phyloP scores from a whole-genome alignment of 2,888 invertebrate genomes.

The Diabrotica balteata region DNA sequence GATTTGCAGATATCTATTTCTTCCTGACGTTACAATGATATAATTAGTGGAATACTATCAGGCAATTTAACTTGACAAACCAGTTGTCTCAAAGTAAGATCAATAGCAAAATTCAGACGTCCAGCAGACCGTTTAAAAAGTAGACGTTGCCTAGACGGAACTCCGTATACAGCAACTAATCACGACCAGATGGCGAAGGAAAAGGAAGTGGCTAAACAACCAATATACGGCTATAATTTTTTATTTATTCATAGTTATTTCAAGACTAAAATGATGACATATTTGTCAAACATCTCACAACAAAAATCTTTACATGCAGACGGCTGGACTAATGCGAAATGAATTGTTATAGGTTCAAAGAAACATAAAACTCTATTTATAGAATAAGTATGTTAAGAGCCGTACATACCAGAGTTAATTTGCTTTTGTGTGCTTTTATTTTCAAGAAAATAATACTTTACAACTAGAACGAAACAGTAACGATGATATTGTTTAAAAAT shows the following conservation, averaged over 20 bases:
- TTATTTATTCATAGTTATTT: neutral
- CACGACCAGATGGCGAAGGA: conserved; percentile 27
- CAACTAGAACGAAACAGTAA: too few species aligned
- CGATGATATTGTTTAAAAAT: too few species aligned
- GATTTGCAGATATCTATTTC: conserved; percentile 1
- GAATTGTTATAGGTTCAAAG: too few species aligned
- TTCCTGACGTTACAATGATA: conserved; percentile 9
- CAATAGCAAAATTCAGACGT: conserved; percentile 35
- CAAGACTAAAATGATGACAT: too few species aligned
- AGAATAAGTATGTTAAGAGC: too few species aligned
- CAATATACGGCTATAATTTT: neutral
- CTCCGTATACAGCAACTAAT: conserved; percentile 36
- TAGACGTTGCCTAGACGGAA: conserved; percentile 39
- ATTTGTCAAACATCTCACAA: too few species aligned
- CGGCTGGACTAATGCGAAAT: too few species aligned
- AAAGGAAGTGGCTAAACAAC: neutral
- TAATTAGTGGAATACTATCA: conserved; percentile 11
- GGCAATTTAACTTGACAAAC: conserved; percentile 12
- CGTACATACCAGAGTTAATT: too few species aligned
- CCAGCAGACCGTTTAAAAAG: conserved; percentile 29
- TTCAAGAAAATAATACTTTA: too few species aligned
- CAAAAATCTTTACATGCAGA: too few species aligned
- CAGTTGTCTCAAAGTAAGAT: conserved; percentile 11
- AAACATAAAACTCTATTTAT: too few species aligned
- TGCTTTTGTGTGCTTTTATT: too few species aligned